These are phyloP conservation scores for Eunapius fragilis DNA, from an alignment of 37 sponge, comb jelly and placozoan genomes.

Conservation along the genomic window DNA sequence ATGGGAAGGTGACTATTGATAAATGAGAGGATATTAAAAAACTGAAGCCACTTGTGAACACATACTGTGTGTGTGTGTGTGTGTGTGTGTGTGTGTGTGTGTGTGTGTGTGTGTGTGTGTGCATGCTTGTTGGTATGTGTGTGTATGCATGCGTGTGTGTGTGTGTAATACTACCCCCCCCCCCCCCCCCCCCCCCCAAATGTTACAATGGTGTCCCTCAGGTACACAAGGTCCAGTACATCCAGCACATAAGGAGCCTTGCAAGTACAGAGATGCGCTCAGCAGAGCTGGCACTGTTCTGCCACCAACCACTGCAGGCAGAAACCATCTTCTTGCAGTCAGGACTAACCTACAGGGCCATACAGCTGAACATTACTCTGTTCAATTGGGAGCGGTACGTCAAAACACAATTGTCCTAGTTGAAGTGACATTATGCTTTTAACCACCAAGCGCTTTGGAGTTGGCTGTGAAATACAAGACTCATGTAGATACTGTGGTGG, in stretches of 20 bases:
- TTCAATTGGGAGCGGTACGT: slow-evolving; percentile 94
- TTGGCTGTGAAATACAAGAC: slow-evolving; percentile 93
- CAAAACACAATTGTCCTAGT: neutral
- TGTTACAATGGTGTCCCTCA: slow-evolving; percentile 7
- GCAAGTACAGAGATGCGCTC: slow-evolving; percentile 62
- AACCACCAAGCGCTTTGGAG: slow-evolving; percentile 78
- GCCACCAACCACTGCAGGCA: slow-evolving; percentile 82
- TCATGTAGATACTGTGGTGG: slow-evolving; percentile 96
- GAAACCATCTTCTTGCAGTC: slow-evolving; percentile 89
- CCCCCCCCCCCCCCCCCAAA: too few relatives aligned
- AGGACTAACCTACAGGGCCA: slow-evolving; percentile 85
- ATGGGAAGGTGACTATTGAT: too few relatives aligned
- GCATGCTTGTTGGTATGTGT: too few relatives aligned
- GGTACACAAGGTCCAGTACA: slow-evolving; percentile 89
- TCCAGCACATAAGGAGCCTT: slow-evolving; percentile 70
- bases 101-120: too few relatives aligned
- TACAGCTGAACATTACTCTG: slow-evolving; percentile 81
- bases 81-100: too few relatives aligned
- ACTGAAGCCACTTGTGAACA: too few relatives aligned
- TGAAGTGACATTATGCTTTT: neutral
- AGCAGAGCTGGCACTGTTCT: slow-evolving; percentile 91
- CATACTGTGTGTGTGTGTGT: too few relatives aligned
- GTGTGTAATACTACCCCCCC: too few relatives aligned
- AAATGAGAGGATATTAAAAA: too few relatives aligned
- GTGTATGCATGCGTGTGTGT: too few relatives aligned